A percentile compares a stretch with the other conserved stretches of the same genome.
Conservation (phyloP, 2,113 vertebrate species). For the Upupa epops region DNA sequence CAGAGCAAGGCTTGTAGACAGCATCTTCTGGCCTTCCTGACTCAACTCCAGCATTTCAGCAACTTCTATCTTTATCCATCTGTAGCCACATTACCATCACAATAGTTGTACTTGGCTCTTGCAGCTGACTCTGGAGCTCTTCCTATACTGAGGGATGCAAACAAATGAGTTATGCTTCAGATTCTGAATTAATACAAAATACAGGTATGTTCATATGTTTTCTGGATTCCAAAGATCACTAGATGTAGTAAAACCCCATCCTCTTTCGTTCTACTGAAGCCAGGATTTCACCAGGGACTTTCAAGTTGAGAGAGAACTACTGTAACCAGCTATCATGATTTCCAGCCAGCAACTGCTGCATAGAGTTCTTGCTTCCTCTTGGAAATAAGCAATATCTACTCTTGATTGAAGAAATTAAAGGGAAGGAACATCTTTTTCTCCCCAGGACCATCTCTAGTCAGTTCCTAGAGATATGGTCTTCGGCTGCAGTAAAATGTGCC, state of each 20-base stretch:
- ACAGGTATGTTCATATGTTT: neutral
- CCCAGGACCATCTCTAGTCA: neutral
- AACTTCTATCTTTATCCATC: neutral
- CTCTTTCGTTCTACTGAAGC: neutral
- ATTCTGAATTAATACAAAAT: neutral
- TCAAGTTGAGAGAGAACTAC: neutral
- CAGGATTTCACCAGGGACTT: neutral
- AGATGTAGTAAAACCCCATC: neutral
- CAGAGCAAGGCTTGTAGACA: neutral
- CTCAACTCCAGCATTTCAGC: neutral
- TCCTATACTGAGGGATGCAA: neutral
- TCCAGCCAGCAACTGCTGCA: neutral
- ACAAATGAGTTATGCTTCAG: neutral
- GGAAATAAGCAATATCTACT: neutral
- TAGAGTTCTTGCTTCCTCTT: neutral
- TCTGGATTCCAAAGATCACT: neutral
- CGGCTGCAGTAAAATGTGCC: neutral
- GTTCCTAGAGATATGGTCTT: neutral
- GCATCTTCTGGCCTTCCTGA: neutral
- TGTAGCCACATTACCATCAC: neutral
- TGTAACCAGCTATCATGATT: neutral
- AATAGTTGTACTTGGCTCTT: neutral
- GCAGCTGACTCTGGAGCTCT: neutral
- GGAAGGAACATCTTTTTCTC: neutral
- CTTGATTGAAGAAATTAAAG: neutral